These are phyloP conservation scores for Agapornis roseicollis DNA, from an alignment of 2,113 vertebrate species.

Conservation along the genomic window DNA sequence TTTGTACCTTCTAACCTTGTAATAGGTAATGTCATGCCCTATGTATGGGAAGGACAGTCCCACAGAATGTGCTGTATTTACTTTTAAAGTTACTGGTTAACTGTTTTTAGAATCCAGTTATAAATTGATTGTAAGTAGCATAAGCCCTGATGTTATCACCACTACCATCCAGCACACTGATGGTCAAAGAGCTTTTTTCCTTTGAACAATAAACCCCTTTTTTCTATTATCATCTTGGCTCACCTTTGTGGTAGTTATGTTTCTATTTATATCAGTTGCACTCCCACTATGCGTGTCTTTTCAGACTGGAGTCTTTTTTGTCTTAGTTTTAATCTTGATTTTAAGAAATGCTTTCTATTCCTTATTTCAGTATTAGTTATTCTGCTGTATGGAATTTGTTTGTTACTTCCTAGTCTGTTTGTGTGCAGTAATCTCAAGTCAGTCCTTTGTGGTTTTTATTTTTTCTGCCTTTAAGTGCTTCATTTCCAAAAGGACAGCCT, in stretches of 20 bases:
- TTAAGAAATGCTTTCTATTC: neutral
- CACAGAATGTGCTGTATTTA: neutral
- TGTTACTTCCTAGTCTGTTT: constrained; percentile 1
- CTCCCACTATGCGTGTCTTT: neutral
- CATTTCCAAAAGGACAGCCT: neutral
- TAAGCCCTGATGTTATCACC: neutral
- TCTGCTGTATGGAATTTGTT: neutral
- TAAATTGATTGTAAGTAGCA: neutral
- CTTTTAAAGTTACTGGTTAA: neutral
- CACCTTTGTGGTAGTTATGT: neutral
- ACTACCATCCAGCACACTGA: neutral
- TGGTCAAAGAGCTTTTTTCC: neutral
- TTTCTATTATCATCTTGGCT: neutral
- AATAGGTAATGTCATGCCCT: neutral
- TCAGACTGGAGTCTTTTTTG: neutral
- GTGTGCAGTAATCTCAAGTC: neutral
- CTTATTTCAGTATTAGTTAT: neutral
- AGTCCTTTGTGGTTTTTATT: neutral
- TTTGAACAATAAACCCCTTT: neutral
- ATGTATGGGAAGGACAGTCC: neutral
- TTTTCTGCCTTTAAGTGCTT: neutral
- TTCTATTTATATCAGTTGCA: neutral
- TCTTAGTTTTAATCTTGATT: neutral
- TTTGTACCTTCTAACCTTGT: neutral
- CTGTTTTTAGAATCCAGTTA: neutral